Conservation (phyloP, 2,797 vertebrate species). For the Dermochelys coriacea region DNA sequence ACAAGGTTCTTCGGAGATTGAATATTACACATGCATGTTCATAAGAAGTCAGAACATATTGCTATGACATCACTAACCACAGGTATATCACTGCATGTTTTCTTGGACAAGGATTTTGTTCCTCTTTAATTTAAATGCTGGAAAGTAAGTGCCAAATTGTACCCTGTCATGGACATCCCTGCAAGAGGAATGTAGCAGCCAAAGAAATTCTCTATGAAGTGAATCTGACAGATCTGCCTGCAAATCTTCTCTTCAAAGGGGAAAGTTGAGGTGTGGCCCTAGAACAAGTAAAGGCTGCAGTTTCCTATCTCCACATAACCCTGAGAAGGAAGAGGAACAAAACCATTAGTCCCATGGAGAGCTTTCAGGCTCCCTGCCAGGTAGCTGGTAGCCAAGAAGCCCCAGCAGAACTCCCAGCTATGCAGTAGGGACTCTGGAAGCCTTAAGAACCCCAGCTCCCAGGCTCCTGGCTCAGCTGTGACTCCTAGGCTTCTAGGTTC, state of each 20-base stretch:
- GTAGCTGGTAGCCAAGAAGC: not conserved
- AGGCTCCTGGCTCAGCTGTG: not conserved
- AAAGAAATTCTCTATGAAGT: not conserved
- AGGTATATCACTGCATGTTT: fast-evolving
- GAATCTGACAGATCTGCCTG: not conserved
- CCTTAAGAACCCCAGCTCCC: not conserved
- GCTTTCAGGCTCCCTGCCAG: not conserved
- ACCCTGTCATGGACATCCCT: fast-evolving
- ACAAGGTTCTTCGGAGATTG: not conserved
- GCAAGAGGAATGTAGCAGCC: not conserved
- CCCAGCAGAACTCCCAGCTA: not conserved
- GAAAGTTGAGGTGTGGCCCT: not conserved
- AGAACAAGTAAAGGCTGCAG: not conserved
- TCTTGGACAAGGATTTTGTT: not conserved
- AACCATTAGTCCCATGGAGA: not conserved
- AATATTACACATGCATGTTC: not conserved
- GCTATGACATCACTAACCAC: not conserved
- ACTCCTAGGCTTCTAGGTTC: not conserved
- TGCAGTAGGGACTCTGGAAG: not conserved
- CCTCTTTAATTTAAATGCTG: not conserved
- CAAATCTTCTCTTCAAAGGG: not conserved
- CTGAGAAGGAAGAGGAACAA: not conserved
- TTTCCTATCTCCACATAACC: not conserved
- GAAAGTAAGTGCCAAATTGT: not conserved
- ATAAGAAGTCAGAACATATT: not conserved